Conservation (phyloP, 2,888 invertebrate species). For the Drosophila pullipes region DNA sequence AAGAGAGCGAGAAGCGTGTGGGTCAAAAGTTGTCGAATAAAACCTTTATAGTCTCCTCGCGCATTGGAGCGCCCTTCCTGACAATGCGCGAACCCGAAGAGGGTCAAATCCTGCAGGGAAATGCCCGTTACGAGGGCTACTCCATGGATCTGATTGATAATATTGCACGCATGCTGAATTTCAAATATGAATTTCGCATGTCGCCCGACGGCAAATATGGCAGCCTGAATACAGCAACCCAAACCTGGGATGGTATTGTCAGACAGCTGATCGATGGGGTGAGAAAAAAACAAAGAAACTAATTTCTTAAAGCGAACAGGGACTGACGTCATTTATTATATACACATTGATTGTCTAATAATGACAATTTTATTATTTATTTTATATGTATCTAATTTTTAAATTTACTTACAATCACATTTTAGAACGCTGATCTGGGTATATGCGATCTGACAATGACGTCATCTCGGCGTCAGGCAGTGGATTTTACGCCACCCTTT, state of each 20-base stretch:
- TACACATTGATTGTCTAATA: too few relatives aligned
- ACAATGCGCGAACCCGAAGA: slow-evolving; percentile 87
- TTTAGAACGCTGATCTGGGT: slow-evolving; percentile 96
- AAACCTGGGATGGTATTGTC: slow-evolving; percentile 92
- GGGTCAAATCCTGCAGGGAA: slow-evolving; percentile 88
- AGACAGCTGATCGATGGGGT: slow-evolving; percentile 91
- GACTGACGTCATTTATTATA: background rate
- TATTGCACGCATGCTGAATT: slow-evolving; percentile 89
- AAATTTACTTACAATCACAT: background rate
- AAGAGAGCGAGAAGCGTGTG: slow-evolving; percentile 87
- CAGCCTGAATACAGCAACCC: slow-evolving; percentile 88
- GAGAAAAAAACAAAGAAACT: slow-evolving; percentile 66
- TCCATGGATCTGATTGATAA: slow-evolving; percentile 95
- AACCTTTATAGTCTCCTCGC: slow-evolving; percentile 90
- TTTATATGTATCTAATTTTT: background rate
- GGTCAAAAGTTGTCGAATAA: slow-evolving; percentile 87
- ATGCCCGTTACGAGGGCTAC: slow-evolving; percentile 94
- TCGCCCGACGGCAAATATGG: slow-evolving; percentile 91
- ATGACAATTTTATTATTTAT: too few relatives aligned
- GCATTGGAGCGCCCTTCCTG: slow-evolving; percentile 91
- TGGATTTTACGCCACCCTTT: slow-evolving; percentile 98
- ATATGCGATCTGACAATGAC: slow-evolving; percentile 99
- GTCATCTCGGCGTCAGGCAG: slow-evolving; percentile 93
- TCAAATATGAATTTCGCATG: slow-evolving; percentile 90
- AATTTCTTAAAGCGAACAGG: background rate